phyloP scores from a whole-genome alignment of 2,797 vertebrate genomes.

The Philypnodon macrostomus region DNA sequence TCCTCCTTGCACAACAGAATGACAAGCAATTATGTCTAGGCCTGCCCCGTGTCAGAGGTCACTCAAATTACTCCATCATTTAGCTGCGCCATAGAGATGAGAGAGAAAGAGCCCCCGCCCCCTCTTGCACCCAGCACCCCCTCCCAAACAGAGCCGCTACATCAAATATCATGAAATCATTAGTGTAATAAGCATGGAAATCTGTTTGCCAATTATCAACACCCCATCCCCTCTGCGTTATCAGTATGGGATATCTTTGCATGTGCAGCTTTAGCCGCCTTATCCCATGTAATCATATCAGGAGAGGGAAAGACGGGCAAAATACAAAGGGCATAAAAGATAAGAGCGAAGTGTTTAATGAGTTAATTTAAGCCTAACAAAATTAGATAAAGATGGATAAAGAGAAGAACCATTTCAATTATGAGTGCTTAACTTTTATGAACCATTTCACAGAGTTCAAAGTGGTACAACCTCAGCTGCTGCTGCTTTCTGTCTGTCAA shows the following conservation, averaged over 20 bases:
- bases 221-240: constrained; percentile 78
- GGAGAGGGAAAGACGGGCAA: constrained; percentile 51
- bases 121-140: constrained; percentile 58
- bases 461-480: constrained; percentile 57
- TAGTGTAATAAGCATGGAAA: constrained; percentile 98
- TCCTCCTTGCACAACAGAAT: constrained; percentile 68
- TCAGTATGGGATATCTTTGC: constrained; percentile 80
- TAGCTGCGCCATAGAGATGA: constrained; percentile 87
- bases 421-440: constrained; percentile 8
- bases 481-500: constrained; percentile 64
- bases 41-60: constrained; percentile 90
- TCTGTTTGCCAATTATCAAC: constrained; percentile 96
- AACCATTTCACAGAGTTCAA: constrained; percentile 7
- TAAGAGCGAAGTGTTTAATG: constrained; percentile 34
- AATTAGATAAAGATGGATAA: constrained; percentile 5
- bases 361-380: constrained; percentile 32
- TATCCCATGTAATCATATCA: constrained; percentile 85
- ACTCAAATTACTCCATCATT: constrained; percentile 96
- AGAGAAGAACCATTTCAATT: constrained; percentile 10
- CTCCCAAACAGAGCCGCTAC: constrained; percentile 80
- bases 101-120: constrained; percentile 71
- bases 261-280: constrained; percentile 85
- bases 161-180: constrained; percentile 97
- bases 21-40: constrained; percentile 93
- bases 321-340: constrained; percentile 13